Base-by-base conservation (phyloP, 2,888 invertebrate species). In the Chrysotoxum bicinctum region DNA sequence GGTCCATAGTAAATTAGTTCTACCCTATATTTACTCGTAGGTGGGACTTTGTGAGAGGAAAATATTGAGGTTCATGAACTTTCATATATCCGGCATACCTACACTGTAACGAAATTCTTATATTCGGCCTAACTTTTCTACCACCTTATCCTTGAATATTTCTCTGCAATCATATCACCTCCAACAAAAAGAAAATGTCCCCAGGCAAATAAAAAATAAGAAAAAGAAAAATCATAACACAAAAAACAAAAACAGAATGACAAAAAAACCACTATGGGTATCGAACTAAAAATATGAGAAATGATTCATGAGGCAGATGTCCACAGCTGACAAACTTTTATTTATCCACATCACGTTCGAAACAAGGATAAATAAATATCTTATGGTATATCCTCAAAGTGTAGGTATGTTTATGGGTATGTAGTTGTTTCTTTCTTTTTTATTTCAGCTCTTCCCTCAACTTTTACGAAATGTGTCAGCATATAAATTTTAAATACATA, bases 281-380 rank as follows among this genome's bases (percentile, higher is more conserved):
- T 48, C 30, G 30, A 52, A 52, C 9, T n/a, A n/a, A 45, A 37
- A 75, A 50, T 9, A 50, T 68, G 56, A 68, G 58, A 76, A 58
- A 76, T 76, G 76, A 69, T 76, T 58, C 68, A 78, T 56, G 72
- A 32, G 66, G 50, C 40, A 58, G 56, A 58, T 66, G 73, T 73
- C 73, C 73, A 60, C 79, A 73, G 37, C 79, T 79, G 66, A 52
- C 43, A 40, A 58, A 60, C 66, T 79, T 40, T 66, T 73, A 73
- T 73, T 66, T 66, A 73, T 73, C 66, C 79, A 58, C 40, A 79
- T 79, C 79, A 79, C 79, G 79, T 79, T 48, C 60, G 23, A 23
- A 73, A 58, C 48, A 73, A 73, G 54, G 50, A 79, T 60, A 66
- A 50, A 76, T 68, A 69, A 50, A 76, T 68, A 69, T 69, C 45